Evolutionary conservation across 2,113 vertebrate species (phyloP), one percentile per base, ranked within the genome.

Genomic region (Chroicocephalus ridibundus): DNA sequence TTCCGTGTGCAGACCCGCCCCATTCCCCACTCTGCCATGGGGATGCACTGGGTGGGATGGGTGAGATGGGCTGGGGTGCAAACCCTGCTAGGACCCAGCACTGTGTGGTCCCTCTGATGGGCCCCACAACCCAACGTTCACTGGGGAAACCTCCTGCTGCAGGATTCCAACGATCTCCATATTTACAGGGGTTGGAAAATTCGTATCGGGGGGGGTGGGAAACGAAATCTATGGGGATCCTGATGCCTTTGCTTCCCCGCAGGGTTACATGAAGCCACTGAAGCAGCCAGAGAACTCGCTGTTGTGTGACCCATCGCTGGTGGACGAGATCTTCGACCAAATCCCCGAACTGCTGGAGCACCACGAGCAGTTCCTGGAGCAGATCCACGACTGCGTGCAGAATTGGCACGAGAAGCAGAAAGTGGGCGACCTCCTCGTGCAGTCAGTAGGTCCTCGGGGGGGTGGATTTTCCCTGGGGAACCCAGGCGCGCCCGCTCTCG

Each of bases 281-380:
- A 99, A 99, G 97, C 99, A 99, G 93, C 98, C 99, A 0, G 99
- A 99, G 95, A 98, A 99, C 44, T 98, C 99, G 2, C 90, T 98
- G 94, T 98, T 99, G 21, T 99, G 99, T 2, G 99, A 99, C 96
- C 99, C 99, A 0, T 98, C 99, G 0, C 98, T 99, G 96, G 99
- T 99, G 96, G 99, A 99, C 0, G 99, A 99, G 98, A 99, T 99
- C 98, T 99, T 99, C 6, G 98, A 99, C 96, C 99, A 99, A 98
- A 99, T 99, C 96, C 99, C 99, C 0, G 99, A 99, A 98, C 99
- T 99, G 88, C 97, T 99, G 97, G 99, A 99, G 93, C 99, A 99
- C 96, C 99, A 99, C 1, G 99, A 99, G 95, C 98, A 99, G 97
- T 99, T 99, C 95, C 98, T 99, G 97, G 99, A 99, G 97, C 99